Evolutionary conservation across 2,113 vertebrate species (phyloP), one percentile per base, ranked within the genome.

Genomic region (Microcebus jonahi): DNA sequence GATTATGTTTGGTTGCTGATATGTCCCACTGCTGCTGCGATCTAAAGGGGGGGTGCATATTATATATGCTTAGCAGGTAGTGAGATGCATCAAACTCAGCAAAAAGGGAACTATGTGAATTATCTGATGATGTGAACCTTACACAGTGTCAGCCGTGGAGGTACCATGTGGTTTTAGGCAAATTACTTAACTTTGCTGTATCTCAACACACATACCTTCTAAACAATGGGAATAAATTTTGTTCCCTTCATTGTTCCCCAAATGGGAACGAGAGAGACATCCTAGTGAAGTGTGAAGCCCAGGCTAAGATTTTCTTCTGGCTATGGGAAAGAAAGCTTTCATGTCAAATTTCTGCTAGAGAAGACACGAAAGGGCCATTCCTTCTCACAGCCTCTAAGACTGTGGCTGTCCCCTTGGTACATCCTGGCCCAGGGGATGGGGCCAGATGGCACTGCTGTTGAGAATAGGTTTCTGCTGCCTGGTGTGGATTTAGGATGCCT

Each of bases 391-490:
- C 31, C 3, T 39, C 17, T 4, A 39, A 73, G 48, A 59, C 34
- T 2, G 0, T 59, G 5, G n/a, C 13, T n/a, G 29, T 1, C 21
- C 59, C 10, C 50, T 70, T 8, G 3, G 15, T 17, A 27, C 1
- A 18, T 2, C 23, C 39, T 11, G 31, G 6, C 27, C 29, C n/a
- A 36, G 15, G 3, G 6, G 5, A 48, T 27, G 2, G 3, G 12
- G 9, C 20, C 15, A 31, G n/a, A n/a, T 1, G 8, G 8, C 8
- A 12, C 34, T 11, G 9, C 21, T 8, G 5, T 10, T 7, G 2
- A 75, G 39, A 68, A 76, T 0, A 83, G 14, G 4, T 23, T 27
- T 29, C 70, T 29, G 34, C 45, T 25, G 1, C 61, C 11, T 18
- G 21, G 14, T 1, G 12, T 80, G 39, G 23, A 34, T 48, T 45